These are phyloP conservation scores for Sesia apiformis DNA, from an alignment of 2,888 invertebrate species.

Conservation along the genomic window DNA sequence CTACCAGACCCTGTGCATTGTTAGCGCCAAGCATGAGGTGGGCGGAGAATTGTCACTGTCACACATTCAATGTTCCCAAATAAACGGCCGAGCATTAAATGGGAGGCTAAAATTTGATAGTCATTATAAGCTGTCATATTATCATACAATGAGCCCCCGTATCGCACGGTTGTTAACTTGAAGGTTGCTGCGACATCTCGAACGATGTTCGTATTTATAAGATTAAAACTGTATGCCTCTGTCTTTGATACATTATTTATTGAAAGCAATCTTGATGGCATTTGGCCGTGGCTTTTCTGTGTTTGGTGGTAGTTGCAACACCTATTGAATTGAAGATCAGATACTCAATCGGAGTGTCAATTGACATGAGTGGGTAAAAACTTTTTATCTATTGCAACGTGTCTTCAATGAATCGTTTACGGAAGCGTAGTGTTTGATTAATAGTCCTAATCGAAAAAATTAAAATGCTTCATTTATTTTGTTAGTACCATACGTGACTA, in stretches of 20 bases:
- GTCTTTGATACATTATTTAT: slow-evolving; percentile 39
- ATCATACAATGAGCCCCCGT: slow-evolving; percentile 56
- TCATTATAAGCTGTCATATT: slow-evolving; percentile 40
- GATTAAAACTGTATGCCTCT: slow-evolving; percentile 28
- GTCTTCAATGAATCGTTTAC: neutral
- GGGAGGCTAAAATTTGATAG: slow-evolving; percentile 39
- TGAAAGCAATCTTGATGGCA: slow-evolving; percentile 55
- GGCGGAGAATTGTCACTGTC: slow-evolving; percentile 18
- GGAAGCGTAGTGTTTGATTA: slow-evolving; percentile 3
- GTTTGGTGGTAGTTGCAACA: slow-evolving; percentile 46
- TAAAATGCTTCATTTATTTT: neutral
- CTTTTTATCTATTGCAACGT: slow-evolving; percentile 2
- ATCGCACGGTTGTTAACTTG: slow-evolving; percentile 19
- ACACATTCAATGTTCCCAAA: slow-evolving; percentile 28
- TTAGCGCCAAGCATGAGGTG: neutral
- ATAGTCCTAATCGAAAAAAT: neutral
- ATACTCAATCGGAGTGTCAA: slow-evolving; percentile 19
- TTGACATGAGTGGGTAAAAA: slow-evolving; percentile 8
- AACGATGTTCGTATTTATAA: slow-evolving; percentile 23
- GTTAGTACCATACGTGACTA: neutral
- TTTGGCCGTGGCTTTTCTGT: slow-evolving; percentile 57
- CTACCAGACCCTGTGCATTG: neutral
- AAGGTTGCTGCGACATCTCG: slow-evolving; percentile 32
- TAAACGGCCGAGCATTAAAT: slow-evolving; percentile 44
- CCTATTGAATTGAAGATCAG: slow-evolving; percentile 34